Base-by-base conservation (phyloP, 2,113 vertebrate species). In the Synodontis membranacea region DNA sequence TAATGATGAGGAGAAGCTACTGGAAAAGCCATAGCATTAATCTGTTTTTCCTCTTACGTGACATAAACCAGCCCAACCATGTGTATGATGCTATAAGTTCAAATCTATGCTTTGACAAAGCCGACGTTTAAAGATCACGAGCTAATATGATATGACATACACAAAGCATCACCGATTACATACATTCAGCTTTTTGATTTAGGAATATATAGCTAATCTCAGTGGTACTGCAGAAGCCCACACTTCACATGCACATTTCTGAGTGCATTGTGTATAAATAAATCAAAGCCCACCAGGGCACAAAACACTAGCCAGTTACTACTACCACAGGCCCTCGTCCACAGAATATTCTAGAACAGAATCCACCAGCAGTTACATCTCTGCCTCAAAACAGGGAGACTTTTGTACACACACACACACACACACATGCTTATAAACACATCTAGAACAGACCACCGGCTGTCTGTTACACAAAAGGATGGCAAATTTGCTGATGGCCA, bases 311-410 rank as follows among this genome's bases (percentile, higher is more conserved):
- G 12, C 28, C 56, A 21, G 7, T 34, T 50, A 85, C n/a, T 31
- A 76, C 66, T 62, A 79, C 62, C 76, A 34, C 44, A 3, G 10
- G 39, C 8, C 75, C 15, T 56, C 25, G 37, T 58, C 58, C 42
- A 58, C 52, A 70, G 68, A 84, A 78, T 37, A 64, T 86, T 88
- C 86, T 84, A 82, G 58, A 12, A 80, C 82, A 80, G 46, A 4
- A 4, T 15, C 0, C 60, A 83, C 37, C 25, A 60, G 39, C 54
- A 39, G 7, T 25, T 23, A 48, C n/a, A 76, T 39, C 50, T 31
- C 52, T 72, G 10, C 14, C 39, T 79, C 44, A 56, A 37, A 23
- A 34, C 76, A 37, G n/a, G 25, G 9, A 78, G 46, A 52, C 1
- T 75, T 6, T 5, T 56, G 8, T 50, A 34, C 82, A 75, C 54